Percentiles rank a stretch among this genome's conserved stretches.
phyloP scores from a whole-genome alignment of 2,888 invertebrate species.

The Gymnocheta viridis region DNA sequence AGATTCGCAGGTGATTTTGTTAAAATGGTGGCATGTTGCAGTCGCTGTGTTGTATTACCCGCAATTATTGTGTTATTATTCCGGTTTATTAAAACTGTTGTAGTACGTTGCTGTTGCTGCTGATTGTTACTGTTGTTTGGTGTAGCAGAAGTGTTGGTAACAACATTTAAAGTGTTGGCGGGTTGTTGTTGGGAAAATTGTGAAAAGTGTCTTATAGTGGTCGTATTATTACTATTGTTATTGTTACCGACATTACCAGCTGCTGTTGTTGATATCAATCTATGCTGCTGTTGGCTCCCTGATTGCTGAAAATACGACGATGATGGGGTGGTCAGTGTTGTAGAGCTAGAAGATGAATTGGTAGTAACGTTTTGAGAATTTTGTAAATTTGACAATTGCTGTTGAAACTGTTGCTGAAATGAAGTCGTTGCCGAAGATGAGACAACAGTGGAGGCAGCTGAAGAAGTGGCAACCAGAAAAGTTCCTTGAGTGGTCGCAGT shows the following conservation, averaged over 20 bases:
- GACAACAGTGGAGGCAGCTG: slow-evolving; percentile 69
- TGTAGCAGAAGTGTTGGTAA: slow-evolving; percentile 47
- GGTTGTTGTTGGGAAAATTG: slow-evolving; percentile 74
- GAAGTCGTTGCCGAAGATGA: slow-evolving; percentile 67
- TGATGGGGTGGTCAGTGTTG: slow-evolving; percentile 63
- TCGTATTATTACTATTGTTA: slow-evolving; percentile 55
- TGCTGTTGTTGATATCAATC: slow-evolving; percentile 68
- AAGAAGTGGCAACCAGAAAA: slow-evolving; percentile 71
- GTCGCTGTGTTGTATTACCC: slow-evolving; percentile 70
- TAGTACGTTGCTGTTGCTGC: slow-evolving; percentile 65
- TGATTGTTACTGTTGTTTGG: slow-evolving; percentile 32
- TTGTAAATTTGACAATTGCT: slow-evolving; percentile 67
- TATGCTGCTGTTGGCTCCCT: slow-evolving; percentile 59
- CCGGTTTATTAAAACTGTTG: slow-evolving; percentile 72
- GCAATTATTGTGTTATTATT: slow-evolving; percentile 72
- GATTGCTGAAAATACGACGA: slow-evolving; percentile 60
- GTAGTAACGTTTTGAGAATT: slow-evolving; percentile 36
- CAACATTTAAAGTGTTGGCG: slow-evolving; percentile 66
- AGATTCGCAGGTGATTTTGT: slow-evolving; percentile 70
- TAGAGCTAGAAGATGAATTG: slow-evolving; percentile 64
- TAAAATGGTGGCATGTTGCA: slow-evolving; percentile 72
- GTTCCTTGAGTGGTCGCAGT: slow-evolving; percentile 71
- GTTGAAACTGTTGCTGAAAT: slow-evolving; percentile 74
- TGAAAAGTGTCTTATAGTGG: slow-evolving; percentile 76
- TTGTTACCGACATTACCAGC: slow-evolving; percentile 41